These are phyloP conservation scores for Aphidius ervi DNA, from an alignment of 1,140 invertebrate genomes.

Conservation along the genomic window DNA sequence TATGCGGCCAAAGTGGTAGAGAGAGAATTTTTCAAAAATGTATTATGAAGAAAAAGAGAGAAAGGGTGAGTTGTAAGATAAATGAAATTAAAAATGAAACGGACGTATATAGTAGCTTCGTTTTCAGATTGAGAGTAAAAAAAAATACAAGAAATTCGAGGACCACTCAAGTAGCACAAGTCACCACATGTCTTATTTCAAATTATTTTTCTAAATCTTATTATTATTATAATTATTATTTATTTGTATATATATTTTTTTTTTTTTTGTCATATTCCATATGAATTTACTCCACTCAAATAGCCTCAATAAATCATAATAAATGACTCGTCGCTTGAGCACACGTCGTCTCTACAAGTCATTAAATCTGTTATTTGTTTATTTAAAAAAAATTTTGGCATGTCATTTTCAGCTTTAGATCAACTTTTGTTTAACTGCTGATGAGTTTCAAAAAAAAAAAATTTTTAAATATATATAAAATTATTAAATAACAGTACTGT, in stretches of 20 bases:
- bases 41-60: neutral
- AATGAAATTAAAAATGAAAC: constrained; percentile 18
- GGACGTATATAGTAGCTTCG: constrained; percentile 2
- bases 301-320: constrained; percentile 41
- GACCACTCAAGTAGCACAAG: constrained; percentile 4
- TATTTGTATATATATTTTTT: neutral
- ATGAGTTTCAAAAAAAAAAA: too few relatives aligned
- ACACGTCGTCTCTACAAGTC: constrained; percentile 15
- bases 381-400: constrained; percentile 10
- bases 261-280: constrained; percentile 7
- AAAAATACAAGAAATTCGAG: neutral
- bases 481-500: too few relatives aligned
- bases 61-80: neutral
- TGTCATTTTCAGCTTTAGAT: too few relatives aligned
- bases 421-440: too few relatives aligned
- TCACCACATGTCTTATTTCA: constrained; percentile 8
- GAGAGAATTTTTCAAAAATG: too few relatives aligned
- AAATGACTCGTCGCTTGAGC: constrained; percentile 32
- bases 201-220: constrained; percentile 3
- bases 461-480: too few relatives aligned
- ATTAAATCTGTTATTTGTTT: constrained; percentile 31
- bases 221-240: constrained; percentile 1
- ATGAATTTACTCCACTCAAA: constrained; percentile 21
- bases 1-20: neutral
- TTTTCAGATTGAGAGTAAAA: neutral